These are phyloP conservation scores for Steatocranus sp. DNA, from an alignment of 2,797 vertebrate genomes.

Conservation along the genomic window DNA sequence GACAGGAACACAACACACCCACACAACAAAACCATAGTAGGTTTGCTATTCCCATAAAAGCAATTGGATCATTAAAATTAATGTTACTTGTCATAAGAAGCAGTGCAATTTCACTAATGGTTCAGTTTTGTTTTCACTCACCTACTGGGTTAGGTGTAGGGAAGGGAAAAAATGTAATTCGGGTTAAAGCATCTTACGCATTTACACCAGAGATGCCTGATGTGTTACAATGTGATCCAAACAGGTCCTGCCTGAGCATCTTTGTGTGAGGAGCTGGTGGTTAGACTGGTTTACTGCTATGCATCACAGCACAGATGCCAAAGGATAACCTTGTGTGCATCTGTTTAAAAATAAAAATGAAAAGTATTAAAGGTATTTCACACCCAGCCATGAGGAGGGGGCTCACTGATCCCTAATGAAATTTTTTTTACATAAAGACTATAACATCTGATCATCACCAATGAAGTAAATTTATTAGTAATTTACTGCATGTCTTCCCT, in stretches of 20 bases:
- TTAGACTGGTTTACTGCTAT: not conserved
- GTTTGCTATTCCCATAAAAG: not conserved
- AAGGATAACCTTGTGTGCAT: not conserved
- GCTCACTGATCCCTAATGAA: not conserved
- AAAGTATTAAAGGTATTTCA: not conserved
- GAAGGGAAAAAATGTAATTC: fast-evolving
- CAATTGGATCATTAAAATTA: not conserved
- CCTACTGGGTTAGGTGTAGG: not conserved
- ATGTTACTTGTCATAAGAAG: not conserved
- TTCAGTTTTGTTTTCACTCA: not conserved
- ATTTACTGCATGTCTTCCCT: not conserved
- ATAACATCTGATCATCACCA: not conserved
- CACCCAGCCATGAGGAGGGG: not conserved
- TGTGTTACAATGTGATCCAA: not conserved
- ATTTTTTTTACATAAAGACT: not conserved
- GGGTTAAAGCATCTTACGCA: not conserved
- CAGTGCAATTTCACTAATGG: not conserved
- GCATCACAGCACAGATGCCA: not conserved
- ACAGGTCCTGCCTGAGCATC: not conserved
- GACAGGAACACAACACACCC: not conserved
- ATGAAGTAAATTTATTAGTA: not conserved
- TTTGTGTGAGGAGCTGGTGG: not conserved
- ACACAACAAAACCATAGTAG: not conserved
- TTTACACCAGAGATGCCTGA: not conserved
- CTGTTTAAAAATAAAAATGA: not conserved